Conservation (phyloP, 2,797 vertebrate genomes). For the Manis pentadactyla region DNA sequence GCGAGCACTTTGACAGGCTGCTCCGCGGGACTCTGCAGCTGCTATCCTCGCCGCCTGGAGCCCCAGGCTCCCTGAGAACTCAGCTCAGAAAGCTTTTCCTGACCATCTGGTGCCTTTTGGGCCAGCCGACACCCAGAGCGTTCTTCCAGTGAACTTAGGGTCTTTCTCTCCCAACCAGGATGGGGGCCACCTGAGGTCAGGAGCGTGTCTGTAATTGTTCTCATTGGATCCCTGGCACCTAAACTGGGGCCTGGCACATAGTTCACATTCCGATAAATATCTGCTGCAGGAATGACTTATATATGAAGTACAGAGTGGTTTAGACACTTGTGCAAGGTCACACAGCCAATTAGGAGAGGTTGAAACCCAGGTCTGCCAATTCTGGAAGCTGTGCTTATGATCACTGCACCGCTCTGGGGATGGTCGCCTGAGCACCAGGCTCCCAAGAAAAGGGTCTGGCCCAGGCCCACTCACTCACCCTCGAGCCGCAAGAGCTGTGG, state of each 20-base stretch:
- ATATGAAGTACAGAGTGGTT: not conserved
- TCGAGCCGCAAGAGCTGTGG: conserved; percentile 93
- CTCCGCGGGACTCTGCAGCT: not conserved
- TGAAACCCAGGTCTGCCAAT: not conserved
- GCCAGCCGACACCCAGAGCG: not conserved
- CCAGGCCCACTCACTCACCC: conserved; percentile 84
- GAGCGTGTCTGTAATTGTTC: not conserved
- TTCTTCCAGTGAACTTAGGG: not conserved
- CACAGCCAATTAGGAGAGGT: not conserved
- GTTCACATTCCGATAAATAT: too few relatives aligned
- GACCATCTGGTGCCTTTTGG: not conserved
- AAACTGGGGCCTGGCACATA: not conserved
- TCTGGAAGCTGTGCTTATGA: not conserved
- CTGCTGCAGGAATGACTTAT: not conserved
- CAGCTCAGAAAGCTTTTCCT: not conserved
- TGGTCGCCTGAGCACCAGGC: not conserved
- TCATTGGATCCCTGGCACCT: not conserved
- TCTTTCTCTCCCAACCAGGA: not conserved
- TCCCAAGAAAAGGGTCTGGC: accelerated
- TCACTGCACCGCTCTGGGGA: not conserved
- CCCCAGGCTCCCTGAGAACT: not conserved
- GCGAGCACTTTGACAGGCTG: not conserved
- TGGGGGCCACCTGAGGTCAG: not conserved
- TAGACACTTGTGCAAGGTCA: not conserved
- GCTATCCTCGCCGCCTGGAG: not conserved